These are phyloP conservation scores for Philopotamus ludificatus DNA, from an alignment of 1,140 invertebrate genomes.

Conservation along the genomic window DNA sequence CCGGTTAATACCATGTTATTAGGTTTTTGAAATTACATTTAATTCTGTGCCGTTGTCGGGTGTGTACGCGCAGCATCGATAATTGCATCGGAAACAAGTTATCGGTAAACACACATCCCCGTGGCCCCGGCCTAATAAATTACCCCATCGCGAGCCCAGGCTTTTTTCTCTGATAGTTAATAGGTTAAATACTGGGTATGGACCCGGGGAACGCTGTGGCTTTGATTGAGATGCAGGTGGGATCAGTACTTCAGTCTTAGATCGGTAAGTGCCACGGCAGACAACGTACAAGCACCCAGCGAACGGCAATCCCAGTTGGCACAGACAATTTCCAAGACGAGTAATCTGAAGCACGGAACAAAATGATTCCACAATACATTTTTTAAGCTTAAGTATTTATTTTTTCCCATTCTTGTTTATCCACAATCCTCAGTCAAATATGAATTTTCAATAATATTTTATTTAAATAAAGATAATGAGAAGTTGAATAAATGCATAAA, in stretches of 20 bases:
- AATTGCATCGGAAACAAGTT: constrained; percentile 38
- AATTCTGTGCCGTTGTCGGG: constrained; percentile 30
- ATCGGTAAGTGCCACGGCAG: not conserved
- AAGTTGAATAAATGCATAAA: too few species aligned
- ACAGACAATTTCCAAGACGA: too few species aligned
- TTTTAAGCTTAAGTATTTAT: too few species aligned
- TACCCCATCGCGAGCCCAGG: constrained; percentile 7
- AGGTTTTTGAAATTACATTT: constrained; percentile 41
- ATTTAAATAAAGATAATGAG: too few species aligned
- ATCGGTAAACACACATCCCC: constrained; percentile 35
- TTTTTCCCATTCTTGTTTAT: too few species aligned
- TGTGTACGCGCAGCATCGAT: constrained; percentile 23
- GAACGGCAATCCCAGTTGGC: too few species aligned
- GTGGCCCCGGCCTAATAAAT: constrained; percentile 30
- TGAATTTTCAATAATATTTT: too few species aligned
- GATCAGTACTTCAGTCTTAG: too few species aligned
- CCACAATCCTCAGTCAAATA: too few species aligned
- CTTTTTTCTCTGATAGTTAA: constrained; percentile 15
- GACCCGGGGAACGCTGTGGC: not conserved
- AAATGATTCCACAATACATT: too few species aligned
- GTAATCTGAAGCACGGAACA: too few species aligned
- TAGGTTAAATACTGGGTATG: constrained; percentile 18
- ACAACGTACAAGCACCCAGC: too few species aligned
- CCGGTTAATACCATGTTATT: constrained; percentile 41
- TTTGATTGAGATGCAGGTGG: not conserved